Evolutionary conservation across 2,888 invertebrate species (phyloP), one percentile per base, ranked within the genome.

Genomic region (Myopa tessellatipennis): DNA sequence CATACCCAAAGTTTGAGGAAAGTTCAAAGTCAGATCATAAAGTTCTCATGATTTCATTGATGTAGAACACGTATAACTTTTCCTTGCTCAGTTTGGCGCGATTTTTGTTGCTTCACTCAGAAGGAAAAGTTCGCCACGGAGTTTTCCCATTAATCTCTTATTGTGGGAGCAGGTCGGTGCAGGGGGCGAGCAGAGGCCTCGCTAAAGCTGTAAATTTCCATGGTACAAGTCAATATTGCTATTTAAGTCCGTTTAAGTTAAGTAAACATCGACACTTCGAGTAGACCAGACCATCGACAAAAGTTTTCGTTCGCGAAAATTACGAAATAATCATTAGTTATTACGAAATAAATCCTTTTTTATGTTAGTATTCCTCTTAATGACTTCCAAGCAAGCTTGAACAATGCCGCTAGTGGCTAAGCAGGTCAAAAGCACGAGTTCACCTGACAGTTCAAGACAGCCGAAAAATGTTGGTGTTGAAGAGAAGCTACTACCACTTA

Each of bases 81-180:
- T 70, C 16, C 26, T 50, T 70, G 70, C 70, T 50, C 55, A 52
- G 7, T 55, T 18, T 14, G 14, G 34, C 65, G 14, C 34, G 65
- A 38, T 26, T n/a, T 12, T 68, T 45, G 52, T 10, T 50, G 69
- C 18, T 14, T 45, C 45, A 8, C 65, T 14, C 14, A 12, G 34
- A 65, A 10, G 65, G 14, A 14, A 38, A 65, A 65, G 38, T 65
- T 65, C 45, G 34, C 50, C 68, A n/a, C 40, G 16, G 74, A 74
- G 52, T 74, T 74, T 65, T 67, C 74, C 65, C 65, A 74, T 74
- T 74, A 65, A 74, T 74, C 65, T 65, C 36, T 10, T 26, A 65
- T 74, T 65, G 65, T 52, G 65, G 74, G 65, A n/a, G 63, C 38
- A 34, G 14, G 40, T 34, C 34, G 14, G 14, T 14, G 52, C 26